Percentiles rank a stretch among this genome's conserved stretches.
phyloP scores from a whole-genome alignment of 2,113 vertebrate genomes.

The Beaufortia kweichowensis region DNA sequence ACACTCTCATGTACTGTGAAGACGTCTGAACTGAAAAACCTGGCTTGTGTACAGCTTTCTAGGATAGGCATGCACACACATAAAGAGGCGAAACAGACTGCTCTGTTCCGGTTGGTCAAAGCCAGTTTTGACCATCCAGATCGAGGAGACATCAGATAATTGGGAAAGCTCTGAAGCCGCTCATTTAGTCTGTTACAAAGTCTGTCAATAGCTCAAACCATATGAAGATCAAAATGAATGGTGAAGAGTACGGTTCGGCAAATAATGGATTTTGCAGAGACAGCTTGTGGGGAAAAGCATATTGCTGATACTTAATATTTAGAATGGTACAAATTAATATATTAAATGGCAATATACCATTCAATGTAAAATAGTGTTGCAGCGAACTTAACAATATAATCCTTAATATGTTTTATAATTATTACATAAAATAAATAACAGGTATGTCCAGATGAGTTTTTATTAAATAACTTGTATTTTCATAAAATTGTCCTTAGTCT shows the following conservation, averaged over 20 bases:
- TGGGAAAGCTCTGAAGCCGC: constrained; percentile 21
- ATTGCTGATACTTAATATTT: too few species aligned
- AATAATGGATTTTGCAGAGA: too few species aligned
- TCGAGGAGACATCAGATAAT: constrained; percentile 32
- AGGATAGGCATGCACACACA: constrained; percentile 28
- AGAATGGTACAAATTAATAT: neutral
- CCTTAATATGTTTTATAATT: too few species aligned
- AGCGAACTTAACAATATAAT: too few species aligned
- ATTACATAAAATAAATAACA: too few species aligned
- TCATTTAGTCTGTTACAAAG: constrained; percentile 14
- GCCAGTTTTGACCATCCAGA: constrained; percentile 48
- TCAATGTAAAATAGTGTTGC: too few species aligned
- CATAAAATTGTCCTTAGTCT: too few species aligned
- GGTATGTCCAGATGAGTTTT: too few species aligned
- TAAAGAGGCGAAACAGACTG: constrained; percentile 39
- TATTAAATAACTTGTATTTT: too few species aligned
- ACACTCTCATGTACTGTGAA: neutral
- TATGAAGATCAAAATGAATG: constrained; percentile 8
- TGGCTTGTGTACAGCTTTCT: constrained; percentile 31
- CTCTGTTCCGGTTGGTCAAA: constrained; percentile 44
- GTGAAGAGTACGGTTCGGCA: neutral
- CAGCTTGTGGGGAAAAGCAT: too few species aligned
- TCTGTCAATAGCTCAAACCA: constrained; percentile 9
- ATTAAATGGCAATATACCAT: neutral
- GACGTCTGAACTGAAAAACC: constrained; percentile 11